Evolutionary conservation across 1,140 invertebrate genomes (phyloP), one percentile per base, ranked within the genome.

Genomic region (Papilio polytes): DNA sequence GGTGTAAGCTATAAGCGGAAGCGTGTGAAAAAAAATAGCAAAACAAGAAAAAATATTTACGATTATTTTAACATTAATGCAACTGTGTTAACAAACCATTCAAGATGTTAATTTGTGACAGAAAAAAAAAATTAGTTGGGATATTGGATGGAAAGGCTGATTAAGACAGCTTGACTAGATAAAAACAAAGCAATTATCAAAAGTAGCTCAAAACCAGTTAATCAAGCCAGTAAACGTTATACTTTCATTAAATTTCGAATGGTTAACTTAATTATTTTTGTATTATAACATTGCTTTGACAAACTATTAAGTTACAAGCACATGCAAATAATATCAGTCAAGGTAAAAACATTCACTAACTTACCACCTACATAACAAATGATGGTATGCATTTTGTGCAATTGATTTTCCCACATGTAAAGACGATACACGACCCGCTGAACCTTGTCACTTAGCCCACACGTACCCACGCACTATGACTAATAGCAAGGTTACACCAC

Each of bases 391-490:
- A 41, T 41, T 26, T 63, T 63, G 20, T 63, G 59, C 59, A 63
- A 63, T 63, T 63, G 59, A 63, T 26, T 63, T 63, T 26, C 59
- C 59, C 22, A 63, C 59, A 26, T 63, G 26, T 12, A 63, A 63
- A 63, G 59, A 63, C 59, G 20, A 22, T 22, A 15, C 46, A 26
- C 4, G n/a, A 51, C 22, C 66, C n/a, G 15, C 48, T 41, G 80
- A 63, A 63, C 56, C 70, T 77, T 63, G 44, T 81, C 18, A 79
- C 73, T 72, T 82, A 59, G 31, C 3, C 74, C 41, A 41, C 13
- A 18, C 48, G 7, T n/a, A 63, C 63, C 22, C 36, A 80, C 80
- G 83, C 81, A 81, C 70, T 46, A 73, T 82, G 80, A 73, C 80
- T 84, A 81, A 82, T 26, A 46, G 41, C 53, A 44, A 59, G 56